Base-by-base conservation (phyloP, 2,113 vertebrate species). In the Thinocorus orbignyianus region DNA sequence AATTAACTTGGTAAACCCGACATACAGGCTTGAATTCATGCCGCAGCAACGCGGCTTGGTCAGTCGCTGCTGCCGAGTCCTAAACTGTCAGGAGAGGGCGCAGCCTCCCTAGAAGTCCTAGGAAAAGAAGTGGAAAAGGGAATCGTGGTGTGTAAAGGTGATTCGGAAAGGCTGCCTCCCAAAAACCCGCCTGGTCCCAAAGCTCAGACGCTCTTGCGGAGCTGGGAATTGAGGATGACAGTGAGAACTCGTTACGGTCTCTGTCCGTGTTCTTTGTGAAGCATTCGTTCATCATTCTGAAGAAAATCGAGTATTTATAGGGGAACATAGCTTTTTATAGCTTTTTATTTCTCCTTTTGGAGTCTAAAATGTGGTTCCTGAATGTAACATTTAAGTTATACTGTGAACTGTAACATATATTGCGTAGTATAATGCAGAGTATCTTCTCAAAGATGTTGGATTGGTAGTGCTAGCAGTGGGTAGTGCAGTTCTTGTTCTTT, bases 1-100 rank as follows among this genome's bases (percentile, higher is more conserved):
- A 6, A 33, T 19, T 28, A 6, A 10, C 6, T 39, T 25, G 35
- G 11, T 30, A 42, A 51, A 31, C 41, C 25, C 0, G 5, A 44
- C 16, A 22, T 52, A 24, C 28, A 28, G 33, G 42, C 39, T 66
- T 48, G 57, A 17, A 26, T 52, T 52, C 28, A 28, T 17, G 51
- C 25, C 15, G 9, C 51, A 30, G 46, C 30, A 4, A 33, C 78
- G 17, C 10, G 15, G 15, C 13, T 86, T 88, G n/a, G 1, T 31
- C 37, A 13, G 35, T 39, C 51, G 0, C 42, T 48, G 44, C 66
- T 33, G 4, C 55, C 6, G 60, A 58, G 33, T 22, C 58, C 66
- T 55, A 33, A 77, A 25, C 23, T 48, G 85, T 83, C 94, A 83
- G 95, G 85, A 96, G 96, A 93, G 92, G 94, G 92, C 94, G 95